Conservation (phyloP, 2,888 invertebrate species). For the Parthenolecanium corni region DNA sequence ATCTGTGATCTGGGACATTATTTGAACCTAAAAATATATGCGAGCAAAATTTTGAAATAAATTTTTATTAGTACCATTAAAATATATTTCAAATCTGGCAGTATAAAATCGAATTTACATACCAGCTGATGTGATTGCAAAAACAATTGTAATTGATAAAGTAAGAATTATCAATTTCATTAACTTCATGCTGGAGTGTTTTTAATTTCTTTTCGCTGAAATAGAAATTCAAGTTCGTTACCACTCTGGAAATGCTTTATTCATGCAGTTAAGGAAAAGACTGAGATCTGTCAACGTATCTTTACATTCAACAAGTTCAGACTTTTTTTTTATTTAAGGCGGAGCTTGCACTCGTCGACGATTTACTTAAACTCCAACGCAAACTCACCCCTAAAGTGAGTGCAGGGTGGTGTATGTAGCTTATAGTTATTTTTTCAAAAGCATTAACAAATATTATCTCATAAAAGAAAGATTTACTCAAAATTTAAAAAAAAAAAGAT, state of each 20-base stretch:
- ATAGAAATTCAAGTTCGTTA: neutral
- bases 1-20: constrained; percentile 5
- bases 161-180: neutral
- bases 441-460: no score
- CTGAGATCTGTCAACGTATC: constrained; percentile 4
- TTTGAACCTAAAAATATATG: constrained; percentile 6
- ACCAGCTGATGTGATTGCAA: neutral
- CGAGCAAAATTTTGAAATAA: neutral
- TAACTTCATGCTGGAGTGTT: constrained; percentile 5
- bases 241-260: constrained; percentile 6
- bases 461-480: no score
- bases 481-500: no score
- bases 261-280: constrained; percentile 1
- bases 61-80: no score
- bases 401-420: no score
- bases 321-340: neutral
- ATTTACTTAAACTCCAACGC: no score
- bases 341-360: neutral
- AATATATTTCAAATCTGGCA: no score
- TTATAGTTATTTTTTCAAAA: no score
- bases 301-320: constrained; percentile 15
- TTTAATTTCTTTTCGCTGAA: neutral
- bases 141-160: constrained; percentile 1
- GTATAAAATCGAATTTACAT: neutral
- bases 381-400: no score